These are phyloP conservation scores for Apis cerana DNA, from an alignment of 1,140 invertebrate genomes.

Conservation along the genomic window DNA sequence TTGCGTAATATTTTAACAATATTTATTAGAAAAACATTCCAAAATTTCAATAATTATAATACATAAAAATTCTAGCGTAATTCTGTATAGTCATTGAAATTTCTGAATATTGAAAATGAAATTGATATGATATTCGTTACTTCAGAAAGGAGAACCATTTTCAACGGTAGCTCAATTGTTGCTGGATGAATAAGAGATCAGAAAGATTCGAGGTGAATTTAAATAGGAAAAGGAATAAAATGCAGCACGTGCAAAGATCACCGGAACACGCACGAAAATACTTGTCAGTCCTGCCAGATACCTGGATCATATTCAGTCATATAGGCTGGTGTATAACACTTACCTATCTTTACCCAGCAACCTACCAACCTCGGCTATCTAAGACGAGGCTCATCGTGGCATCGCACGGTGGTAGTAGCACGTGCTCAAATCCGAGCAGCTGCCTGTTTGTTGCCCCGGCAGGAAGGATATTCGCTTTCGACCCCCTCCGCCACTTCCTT, in stretches of 20 bases:
- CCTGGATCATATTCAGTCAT: conserved; percentile 41
- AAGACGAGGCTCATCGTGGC: conserved; percentile 48
- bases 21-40: not conserved
- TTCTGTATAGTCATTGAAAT: not conserved
- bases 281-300: not conserved
- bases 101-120: not conserved
- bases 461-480: conserved; percentile 67
- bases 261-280: conserved; percentile 8
- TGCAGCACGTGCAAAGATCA: conserved; percentile 15
- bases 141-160: not conserved
- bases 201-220: not conserved
- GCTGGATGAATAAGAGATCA: not conserved
- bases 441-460: conserved; percentile 55
- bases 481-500: conserved; percentile 61
- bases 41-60: not conserved
- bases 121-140: not conserved
- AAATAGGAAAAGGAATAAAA: conserved; percentile 25
- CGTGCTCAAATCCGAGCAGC: conserved; percentile 78
- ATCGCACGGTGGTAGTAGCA: conserved; percentile 70
- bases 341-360: conserved; percentile 53
- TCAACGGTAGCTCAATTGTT: conserved; percentile 1
- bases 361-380: conserved; percentile 52
- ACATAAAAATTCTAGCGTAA: not conserved
- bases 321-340: conserved; percentile 39
- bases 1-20: no score